Percentiles rank a stretch among this genome's conserved stretches.
These are phyloP conservation scores for Syrrhaptes paradoxus DNA, from an alignment of 2,113 vertebrate genomes.

Conservation along the genomic window DNA sequence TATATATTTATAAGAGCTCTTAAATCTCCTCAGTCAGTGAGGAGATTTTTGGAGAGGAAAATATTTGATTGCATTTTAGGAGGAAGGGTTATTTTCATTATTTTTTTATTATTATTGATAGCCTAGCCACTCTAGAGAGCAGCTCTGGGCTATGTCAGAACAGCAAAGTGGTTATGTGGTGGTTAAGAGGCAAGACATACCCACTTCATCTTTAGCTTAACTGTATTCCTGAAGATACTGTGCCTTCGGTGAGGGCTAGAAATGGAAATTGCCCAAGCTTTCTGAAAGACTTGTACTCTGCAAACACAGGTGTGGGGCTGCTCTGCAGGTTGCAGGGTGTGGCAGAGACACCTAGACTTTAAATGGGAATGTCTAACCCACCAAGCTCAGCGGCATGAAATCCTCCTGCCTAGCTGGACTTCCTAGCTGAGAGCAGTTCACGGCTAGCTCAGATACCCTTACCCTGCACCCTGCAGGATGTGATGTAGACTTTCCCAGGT, in stretches of 20 bases:
- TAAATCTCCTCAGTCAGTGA: background rate
- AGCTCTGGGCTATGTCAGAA: slow-evolving; percentile 29
- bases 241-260: background rate
- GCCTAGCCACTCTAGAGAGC: background rate
- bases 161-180: background rate
- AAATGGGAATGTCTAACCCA: background rate
- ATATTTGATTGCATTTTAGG: slow-evolving; percentile 24
- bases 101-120: slow-evolving; percentile 39
- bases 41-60: slow-evolving; percentile 3
- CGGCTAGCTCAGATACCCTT: background rate
- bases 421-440: background rate
- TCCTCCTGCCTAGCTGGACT: background rate
- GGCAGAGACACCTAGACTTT: background rate
- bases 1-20: slow-evolving; percentile 30
- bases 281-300: background rate
- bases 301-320: background rate
- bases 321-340: background rate
- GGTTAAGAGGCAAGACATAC: background rate
- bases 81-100: slow-evolving; percentile 26
- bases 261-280: background rate
- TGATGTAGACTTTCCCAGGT: background rate
- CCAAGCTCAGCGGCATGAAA: background rate
- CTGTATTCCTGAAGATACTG: background rate
- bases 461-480: background rate
- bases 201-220: slow-evolving; percentile 3